These are phyloP conservation scores for Dermatemys mawii DNA, from an alignment of 2,113 vertebrate genomes.

Conservation along the genomic window DNA sequence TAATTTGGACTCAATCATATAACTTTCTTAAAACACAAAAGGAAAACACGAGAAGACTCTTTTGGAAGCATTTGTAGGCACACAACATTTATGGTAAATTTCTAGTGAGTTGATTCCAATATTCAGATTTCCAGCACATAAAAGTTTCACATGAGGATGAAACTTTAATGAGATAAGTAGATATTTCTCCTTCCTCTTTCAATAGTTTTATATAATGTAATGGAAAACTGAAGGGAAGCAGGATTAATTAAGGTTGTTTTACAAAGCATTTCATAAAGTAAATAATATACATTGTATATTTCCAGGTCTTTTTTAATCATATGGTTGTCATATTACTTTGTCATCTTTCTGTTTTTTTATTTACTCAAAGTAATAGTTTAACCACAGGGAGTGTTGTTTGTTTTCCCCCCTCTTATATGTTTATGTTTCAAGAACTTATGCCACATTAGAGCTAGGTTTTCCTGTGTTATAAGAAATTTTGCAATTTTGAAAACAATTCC, in stretches of 20 bases:
- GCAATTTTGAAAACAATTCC: too few relatives aligned
- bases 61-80: background rate
- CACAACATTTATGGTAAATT: background rate
- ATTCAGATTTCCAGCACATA: background rate
- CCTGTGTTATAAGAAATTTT: background rate
- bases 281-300: background rate
- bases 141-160: background rate
- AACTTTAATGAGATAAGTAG: background rate
- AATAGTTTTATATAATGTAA: background rate
- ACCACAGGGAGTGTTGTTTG: background rate
- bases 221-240: background rate
- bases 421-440: background rate
- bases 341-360: background rate
- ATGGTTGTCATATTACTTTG: background rate
- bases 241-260: fast-evolving
- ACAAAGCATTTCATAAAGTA: background rate
- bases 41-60: fast-evolving
- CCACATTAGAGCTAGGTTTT: background rate
- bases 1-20: background rate
- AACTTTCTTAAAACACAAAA: background rate
- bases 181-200: background rate
- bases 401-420: background rate
- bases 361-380: background rate
- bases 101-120: background rate
- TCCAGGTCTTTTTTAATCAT: background rate